A percentile compares a stretch with the other conserved stretches of the same genome.
These are phyloP conservation scores for Pollimyrus isidori DNA, from an alignment of 2,113 vertebrate species.

Conservation along the genomic window DNA sequence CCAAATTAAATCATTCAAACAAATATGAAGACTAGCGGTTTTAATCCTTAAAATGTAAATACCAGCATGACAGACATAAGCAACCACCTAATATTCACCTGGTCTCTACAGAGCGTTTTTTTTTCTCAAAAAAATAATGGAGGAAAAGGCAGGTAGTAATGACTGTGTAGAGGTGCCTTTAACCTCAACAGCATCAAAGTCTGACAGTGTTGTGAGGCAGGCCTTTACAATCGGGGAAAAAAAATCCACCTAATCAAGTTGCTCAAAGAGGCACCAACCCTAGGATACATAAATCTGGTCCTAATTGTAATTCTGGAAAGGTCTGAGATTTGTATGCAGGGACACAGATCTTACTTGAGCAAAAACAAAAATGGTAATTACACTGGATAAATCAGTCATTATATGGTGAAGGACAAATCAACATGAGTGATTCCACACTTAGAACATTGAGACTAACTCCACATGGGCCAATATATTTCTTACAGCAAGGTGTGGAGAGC, in stretches of 20 bases:
- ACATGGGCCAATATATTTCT: not conserved
- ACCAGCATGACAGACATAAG: not conserved
- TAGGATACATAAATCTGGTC: not conserved
- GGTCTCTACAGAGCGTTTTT: not conserved
- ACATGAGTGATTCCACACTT: not conserved
- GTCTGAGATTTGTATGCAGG: not conserved
- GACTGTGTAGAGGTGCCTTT: not conserved
- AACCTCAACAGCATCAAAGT: not conserved
- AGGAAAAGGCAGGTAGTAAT: not conserved
- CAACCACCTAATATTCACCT: not conserved
- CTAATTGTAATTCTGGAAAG: not conserved
- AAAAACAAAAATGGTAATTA: conserved; percentile 1
- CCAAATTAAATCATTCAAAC: not conserved
- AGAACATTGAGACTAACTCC: not conserved
- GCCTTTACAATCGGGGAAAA: not conserved
- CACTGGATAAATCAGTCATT: not conserved
- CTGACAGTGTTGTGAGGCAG: not conserved
- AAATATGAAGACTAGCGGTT: not conserved
- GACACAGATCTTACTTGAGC: conserved; percentile 1
- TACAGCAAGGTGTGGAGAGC: not conserved
- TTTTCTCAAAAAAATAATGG: not conserved
- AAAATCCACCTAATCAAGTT: not conserved
- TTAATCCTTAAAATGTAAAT: not conserved
- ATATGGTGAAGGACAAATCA: not conserved
- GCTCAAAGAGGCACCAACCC: not conserved